Base-by-base conservation (phyloP, 2,113 vertebrate species). In the Lipotes vexillifer region DNA sequence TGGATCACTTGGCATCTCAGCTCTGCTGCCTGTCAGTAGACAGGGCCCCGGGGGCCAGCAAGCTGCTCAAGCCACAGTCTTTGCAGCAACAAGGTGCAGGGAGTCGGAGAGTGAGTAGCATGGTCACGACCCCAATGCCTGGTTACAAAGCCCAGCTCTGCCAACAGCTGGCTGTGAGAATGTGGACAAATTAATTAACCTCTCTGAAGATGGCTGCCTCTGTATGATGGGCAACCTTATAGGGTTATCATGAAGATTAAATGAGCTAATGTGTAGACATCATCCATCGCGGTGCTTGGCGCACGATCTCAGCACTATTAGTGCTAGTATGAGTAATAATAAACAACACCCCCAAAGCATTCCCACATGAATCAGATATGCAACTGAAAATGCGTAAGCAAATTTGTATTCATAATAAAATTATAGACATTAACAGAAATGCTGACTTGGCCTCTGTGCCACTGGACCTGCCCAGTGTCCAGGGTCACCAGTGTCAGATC, bases 41-140 rank as follows among this genome's bases (percentile, higher is more conserved):
- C 14, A 71, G 9, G 65, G 87, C 52, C 77, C 92, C 29, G 12
- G n/a, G 8, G 44, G 29, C 46, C 31, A 71, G 78, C 59, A 38
- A 17, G 4, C 29, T 52, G n/a, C 55, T 74, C 55, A 6, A 78
- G 75, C 81, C 84, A 14, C 49, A 9, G 55, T 12, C 61, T 87
- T 8, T 25, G 33, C n/a, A 55, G 59, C 29, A 31, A 5, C 21
- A 10, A 1, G n/a, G 11, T 0, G 7, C 5, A 78, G 61, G 36
- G n/a, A n/a, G 33, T 27, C 6, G 0, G 49, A 12, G 23, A 36
- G 8, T 1, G 1, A 57, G 20, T 38, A 17, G 5, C 36, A 1
- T 0, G 3, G 29, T 11, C 29, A 17, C 0, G 0, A 21, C 15
- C 11, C 25, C 10, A 20, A n/a, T 13, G 2, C 25, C n/a, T 29